These are phyloP conservation scores for Battus philenor DNA, from an alignment of 1,140 invertebrate genomes.

Conservation along the genomic window DNA sequence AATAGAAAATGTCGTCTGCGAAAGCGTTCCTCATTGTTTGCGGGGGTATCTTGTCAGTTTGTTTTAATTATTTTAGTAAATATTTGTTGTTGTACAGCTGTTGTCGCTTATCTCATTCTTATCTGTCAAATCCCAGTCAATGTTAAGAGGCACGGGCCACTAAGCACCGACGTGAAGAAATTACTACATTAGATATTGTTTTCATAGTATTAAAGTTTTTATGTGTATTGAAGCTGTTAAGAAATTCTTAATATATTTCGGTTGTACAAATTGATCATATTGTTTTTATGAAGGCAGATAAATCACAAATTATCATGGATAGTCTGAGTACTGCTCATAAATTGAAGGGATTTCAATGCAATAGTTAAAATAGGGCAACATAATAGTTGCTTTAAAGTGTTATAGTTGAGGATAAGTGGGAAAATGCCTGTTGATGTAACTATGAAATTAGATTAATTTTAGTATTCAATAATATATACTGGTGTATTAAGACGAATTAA, in stretches of 20 bases:
- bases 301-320: slow-evolving; percentile 22
- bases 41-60: slow-evolving; percentile 35
- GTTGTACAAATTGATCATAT: slow-evolving; percentile 13
- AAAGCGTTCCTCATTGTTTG: slow-evolving; percentile 42
- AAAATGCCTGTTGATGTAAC: slow-evolving; percentile 6
- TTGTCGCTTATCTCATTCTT: slow-evolving; percentile 62
- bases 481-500: too few species aligned
- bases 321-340: slow-evolving; percentile 31
- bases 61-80: slow-evolving; percentile 62
- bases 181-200: slow-evolving; percentile 6
- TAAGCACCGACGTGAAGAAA: slow-evolving; percentile 23
- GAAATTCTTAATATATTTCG: slow-evolving; percentile 2
- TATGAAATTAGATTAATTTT: too few species aligned
- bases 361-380: slow-evolving; percentile 41
- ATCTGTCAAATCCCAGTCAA: slow-evolving; percentile 75
- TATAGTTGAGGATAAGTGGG: slow-evolving; percentile 14
- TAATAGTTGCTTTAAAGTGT: slow-evolving; percentile 30
- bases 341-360: slow-evolving; percentile 36
- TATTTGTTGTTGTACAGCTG: slow-evolving; percentile 59
- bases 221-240: not conserved
- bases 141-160: slow-evolving; percentile 60
- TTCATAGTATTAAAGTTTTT: not conserved
- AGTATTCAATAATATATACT: too few species aligned
- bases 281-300: slow-evolving; percentile 15
- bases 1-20: too few species aligned